Evolutionary conservation across 2,113 vertebrate species (phyloP).

Genomic region (Penelope pileata): DNA sequence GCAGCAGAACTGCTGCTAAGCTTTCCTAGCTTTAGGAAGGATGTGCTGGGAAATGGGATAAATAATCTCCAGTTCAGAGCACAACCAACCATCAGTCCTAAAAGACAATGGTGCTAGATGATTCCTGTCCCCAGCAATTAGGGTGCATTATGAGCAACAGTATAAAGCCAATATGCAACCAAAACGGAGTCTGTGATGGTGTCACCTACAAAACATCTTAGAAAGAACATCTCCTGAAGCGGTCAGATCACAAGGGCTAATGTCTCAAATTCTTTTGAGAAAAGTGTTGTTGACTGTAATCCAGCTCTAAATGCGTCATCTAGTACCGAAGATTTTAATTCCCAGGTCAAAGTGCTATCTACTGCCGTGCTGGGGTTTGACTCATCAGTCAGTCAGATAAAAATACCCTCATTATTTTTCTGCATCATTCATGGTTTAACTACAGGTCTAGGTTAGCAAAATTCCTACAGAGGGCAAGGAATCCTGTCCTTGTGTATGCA

Average conservation of each 20-base stretch:
- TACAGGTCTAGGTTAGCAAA: not conserved
- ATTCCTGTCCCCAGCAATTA: not conserved
- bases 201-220: not conserved
- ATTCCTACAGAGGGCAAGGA: not conserved
- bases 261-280: not conserved
- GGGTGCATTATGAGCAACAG: not conserved
- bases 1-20: rapidly evolving
- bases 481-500: not conserved
- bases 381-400: not conserved
- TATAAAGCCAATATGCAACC: not conserved
- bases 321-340: not conserved
- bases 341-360: not conserved
- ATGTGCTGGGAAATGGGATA: not conserved
- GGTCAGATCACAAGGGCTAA: not conserved
- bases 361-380: not conserved
- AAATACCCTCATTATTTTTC: not conserved
- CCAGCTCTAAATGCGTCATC: not conserved
- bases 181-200: not conserved
- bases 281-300: not conserved
- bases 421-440: not conserved
- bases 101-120: not conserved
- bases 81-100: not conserved
- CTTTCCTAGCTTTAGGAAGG: rapidly evolving
- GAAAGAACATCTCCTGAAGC: not conserved
- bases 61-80: not conserved